Conservation (phyloP, 2,113 vertebrate genomes). For the Leucoraja erinaceus region DNA sequence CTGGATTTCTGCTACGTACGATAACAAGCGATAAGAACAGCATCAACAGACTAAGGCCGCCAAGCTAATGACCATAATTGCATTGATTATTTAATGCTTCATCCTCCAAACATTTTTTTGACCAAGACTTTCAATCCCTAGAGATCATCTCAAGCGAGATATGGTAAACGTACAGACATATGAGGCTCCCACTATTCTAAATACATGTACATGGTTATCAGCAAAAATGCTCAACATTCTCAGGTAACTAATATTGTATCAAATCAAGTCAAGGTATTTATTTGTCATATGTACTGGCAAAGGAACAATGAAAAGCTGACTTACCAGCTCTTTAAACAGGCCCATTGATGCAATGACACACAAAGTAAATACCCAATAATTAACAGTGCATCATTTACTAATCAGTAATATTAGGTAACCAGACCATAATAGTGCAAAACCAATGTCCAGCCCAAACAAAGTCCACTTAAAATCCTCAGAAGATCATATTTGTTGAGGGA, state of each 20-base stretch:
- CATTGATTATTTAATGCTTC: background rate
- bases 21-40: background rate
- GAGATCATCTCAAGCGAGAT: background rate
- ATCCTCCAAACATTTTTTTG: background rate
- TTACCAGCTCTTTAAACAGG: no score
- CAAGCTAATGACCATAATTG: background rate
- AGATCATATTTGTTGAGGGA: no score
- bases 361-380: no score
- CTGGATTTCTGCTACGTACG: constrained; percentile 48
- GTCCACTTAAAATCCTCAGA: no score
- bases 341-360: no score
- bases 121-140: background rate
- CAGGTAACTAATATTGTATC: background rate
- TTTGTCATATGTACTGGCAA: no score
- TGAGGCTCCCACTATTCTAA: background rate
- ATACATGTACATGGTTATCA: background rate
- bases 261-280: no score
- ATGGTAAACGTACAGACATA: background rate
- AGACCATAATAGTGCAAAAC: no score
- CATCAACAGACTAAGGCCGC: background rate
- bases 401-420: no score
- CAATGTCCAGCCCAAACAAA: no score
- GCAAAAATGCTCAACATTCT: background rate
- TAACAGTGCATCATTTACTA: no score
- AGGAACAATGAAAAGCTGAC: no score